Evolutionary conservation across 2,888 invertebrate genomes (phyloP), one percentile per base, ranked within the genome.

Genomic region (Melinaea menophilus): DNA sequence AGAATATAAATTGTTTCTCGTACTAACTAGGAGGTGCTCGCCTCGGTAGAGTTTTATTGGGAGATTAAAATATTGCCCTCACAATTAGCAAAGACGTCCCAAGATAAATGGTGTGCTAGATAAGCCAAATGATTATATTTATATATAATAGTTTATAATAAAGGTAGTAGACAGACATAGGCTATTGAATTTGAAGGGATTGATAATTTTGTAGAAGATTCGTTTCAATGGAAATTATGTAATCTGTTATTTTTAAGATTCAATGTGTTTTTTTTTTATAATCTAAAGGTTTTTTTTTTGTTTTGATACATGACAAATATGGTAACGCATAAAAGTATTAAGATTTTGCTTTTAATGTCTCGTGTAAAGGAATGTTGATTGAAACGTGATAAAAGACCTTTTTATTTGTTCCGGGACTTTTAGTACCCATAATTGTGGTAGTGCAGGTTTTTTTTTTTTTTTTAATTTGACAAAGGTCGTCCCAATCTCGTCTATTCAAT

Each of bases 81-180:
- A 41, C 37, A 31, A 31, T 51, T 51, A 31, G 51, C 51, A 31
- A 61, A 66, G 61, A 59, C 65, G 58, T 65, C 73, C 73, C 65
- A 55, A 55, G 56, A 62, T 64, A 63, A 79, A 78, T 75, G 79
- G 81, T 83, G 84, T 85, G 85, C 85, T 86, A 86, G 85, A 79
- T 80, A 83, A 84, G 83, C 85, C 85, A 86, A 86, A 85, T 81
- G 76, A 77, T 69, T 79, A 74, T 75, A 71, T 59, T 67, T 74
- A 72, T 78, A 75, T 71, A 75, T 71, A 76, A 73, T 77, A 77
- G 73, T 66, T 58, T 56, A 45, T 59, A 63, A 54, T 35, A 48
- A 58, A 62, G 37, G 46, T 56, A 33, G 51, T 4, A 5, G 12
- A n/a, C 46, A 11, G 11, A 3, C 46, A n/a, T 46, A 12, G 12